Percentiles rank a stretch among this genome's conserved stretches.
Conservation (phyloP, 2,113 vertebrate species). For the Plotosus lineatus region DNA sequence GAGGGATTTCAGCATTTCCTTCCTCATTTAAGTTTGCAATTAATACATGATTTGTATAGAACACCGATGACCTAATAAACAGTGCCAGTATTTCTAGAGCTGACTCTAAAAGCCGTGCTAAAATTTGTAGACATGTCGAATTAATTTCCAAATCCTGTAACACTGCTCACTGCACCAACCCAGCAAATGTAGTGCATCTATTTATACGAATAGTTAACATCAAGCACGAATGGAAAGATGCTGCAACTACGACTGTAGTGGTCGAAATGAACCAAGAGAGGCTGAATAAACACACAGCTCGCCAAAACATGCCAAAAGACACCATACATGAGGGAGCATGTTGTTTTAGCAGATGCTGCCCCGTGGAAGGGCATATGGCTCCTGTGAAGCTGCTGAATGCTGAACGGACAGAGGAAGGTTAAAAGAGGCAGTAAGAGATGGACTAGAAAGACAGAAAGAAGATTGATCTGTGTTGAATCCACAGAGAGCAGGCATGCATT, state of each 20-base stretch:
- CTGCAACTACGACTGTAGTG: background rate
- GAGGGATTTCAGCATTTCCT: no score
- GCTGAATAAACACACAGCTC: background rate
- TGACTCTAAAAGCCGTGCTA: background rate
- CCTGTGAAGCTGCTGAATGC: conserved; percentile 48
- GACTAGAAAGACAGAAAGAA: background rate
- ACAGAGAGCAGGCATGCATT: background rate
- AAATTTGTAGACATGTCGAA: background rate
- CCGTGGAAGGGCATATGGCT: conserved; percentile 69
- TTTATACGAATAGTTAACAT: background rate
- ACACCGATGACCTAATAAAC: no score
- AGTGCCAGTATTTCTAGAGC: background rate
- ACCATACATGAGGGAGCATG: conserved; percentile 1
- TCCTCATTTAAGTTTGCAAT: no score
- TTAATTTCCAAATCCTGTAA: background rate
- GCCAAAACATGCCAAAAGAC: conserved; percentile 19
- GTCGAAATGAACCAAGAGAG: background rate
- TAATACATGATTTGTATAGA: no score
- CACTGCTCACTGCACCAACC: background rate
- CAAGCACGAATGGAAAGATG: background rate
- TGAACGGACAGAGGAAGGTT: conserved; percentile 50
- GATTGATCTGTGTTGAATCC: background rate
- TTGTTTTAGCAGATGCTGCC: conserved; percentile 59
- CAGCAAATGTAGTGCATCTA: background rate
- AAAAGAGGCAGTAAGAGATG: background rate